Percentiles rank a stretch among this genome's conserved stretches.
phyloP scores from a whole-genome alignment of 2,797 vertebrate genomes.

The Bovichtus variegatus region DNA sequence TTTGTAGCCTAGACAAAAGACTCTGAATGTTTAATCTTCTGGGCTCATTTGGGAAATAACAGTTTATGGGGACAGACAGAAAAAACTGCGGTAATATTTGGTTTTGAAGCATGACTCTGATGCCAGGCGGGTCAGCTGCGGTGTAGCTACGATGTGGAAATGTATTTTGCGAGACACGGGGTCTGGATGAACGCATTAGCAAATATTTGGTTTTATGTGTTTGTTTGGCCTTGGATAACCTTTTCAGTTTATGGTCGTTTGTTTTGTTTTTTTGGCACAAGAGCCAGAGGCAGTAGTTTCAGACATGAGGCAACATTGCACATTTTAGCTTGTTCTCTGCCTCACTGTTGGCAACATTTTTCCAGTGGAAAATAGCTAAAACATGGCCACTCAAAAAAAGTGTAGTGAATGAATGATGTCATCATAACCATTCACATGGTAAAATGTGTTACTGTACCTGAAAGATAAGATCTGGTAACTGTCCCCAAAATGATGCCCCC shows the following conservation, averaged over 20 bases:
- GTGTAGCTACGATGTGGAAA: constrained; percentile 12
- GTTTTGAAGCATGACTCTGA: constrained; percentile 34
- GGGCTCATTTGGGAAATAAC: constrained; percentile 55
- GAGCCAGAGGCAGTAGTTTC: constrained; percentile 5
- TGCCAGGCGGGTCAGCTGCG: constrained; percentile 7
- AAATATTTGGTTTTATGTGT: constrained; percentile 35
- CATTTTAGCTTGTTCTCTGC: constrained; percentile 6
- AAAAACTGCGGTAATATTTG: constrained; percentile 30
- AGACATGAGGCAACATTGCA: constrained; percentile 8
- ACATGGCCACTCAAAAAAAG: background rate
- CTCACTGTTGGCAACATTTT: background rate
- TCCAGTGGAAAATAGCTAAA: background rate
- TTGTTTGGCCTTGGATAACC: constrained; percentile 49
- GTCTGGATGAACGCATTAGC: constrained; percentile 24
- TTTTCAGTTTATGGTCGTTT: constrained; percentile 39
- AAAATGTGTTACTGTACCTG: constrained; percentile 13
- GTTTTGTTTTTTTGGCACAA: constrained; percentile 22
- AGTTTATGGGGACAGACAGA: constrained; percentile 53
- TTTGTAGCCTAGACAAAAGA: constrained; percentile 51
- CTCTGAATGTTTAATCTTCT: constrained; percentile 62
- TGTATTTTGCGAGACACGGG: constrained; percentile 26
- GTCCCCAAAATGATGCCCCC: background rate
- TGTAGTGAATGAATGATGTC: constrained; percentile 8
- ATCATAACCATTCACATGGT: constrained; percentile 31
- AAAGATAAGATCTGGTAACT: constrained; percentile 12